Base-by-base conservation (phyloP, 1,140 invertebrate genomes). In the Aleiodes sp. region DNA sequence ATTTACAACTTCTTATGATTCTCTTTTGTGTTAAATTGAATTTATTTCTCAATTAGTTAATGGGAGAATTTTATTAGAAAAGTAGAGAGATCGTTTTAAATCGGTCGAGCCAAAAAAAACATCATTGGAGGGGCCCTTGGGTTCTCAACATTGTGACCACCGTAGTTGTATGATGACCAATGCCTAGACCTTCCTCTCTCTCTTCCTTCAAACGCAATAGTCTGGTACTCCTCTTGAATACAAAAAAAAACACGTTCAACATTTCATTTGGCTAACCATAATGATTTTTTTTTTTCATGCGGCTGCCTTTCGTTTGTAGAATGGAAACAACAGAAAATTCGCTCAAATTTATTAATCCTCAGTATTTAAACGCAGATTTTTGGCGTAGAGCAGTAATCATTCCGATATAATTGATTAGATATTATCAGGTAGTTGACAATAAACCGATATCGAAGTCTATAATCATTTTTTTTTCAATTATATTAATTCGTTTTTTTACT, bases 131-230 rank as follows among this genome's bases (percentile, higher is more conserved):
- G n/a, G n/a, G 46, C 46, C 46, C 46, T 52, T 52, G 46, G 46
- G 6, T 1, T 24, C 46, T 4, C 46, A 21, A 26, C 46, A 52
- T 52, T 52, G 46, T 52, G 16, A 24, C 19, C 21, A 21, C n/a
- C 46, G 46, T 8, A 7, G 46, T 52, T 24, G 14, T 16, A 9
- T 52, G 6, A 52, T n/a, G n/a, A n/a, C n/a, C 46, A 52, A 52
- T 52, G 46, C 46, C 46, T 24, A 52, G 46, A 52, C 46, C 46
- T 52, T 52, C 46, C 46, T 52, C 46, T 52, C 46, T n/a, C n/a
- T n/a, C n/a, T n/a, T n/a, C n/a, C n/a, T n/a, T n/a, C n/a, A n/a
- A n/a, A n/a, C 46, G 46, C 46, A 16, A 52, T 52, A 12, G 12
- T 52, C 12, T 7, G 46, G 26, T 21, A 52, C 46, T 52, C 46